Conservation (phyloP, 92 coral and sea anemone genomes). For the Paramuricea clavata region DNA sequence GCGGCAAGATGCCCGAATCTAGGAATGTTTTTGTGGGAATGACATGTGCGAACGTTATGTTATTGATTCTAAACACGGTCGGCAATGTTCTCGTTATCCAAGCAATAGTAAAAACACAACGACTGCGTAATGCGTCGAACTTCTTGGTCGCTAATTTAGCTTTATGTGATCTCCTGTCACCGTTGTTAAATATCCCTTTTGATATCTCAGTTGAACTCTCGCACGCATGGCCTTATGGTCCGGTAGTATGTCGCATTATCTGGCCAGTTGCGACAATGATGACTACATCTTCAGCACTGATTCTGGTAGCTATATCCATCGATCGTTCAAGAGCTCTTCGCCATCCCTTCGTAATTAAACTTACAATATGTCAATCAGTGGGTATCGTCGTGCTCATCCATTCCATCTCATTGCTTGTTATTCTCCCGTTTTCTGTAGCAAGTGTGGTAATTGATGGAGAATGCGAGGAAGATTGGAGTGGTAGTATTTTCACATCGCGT, state of each 20-base stretch:
- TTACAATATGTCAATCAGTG: constrained; percentile 74
- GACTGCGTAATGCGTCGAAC: constrained; percentile 84
- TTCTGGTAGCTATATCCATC: constrained; percentile 87
- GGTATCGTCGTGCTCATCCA: constrained; percentile 64
- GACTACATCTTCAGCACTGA: constrained; percentile 84
- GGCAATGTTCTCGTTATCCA: constrained; percentile 89
- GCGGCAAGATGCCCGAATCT: neutral
- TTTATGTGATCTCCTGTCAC: constrained; percentile 87
- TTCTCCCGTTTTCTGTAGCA: constrained; percentile 78
- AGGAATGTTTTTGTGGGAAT: constrained; percentile 56
- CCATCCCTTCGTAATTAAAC: constrained; percentile 91
- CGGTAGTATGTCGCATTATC: constrained; percentile 79
- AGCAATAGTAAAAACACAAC: constrained; percentile 69
- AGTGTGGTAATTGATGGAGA: constrained; percentile 57
- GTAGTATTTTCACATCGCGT: constrained; percentile 69
- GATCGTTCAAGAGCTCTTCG: constrained; percentile 88
- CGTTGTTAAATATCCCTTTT: constrained; percentile 87
- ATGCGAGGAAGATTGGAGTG: constrained; percentile 86
- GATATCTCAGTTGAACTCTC: constrained; percentile 87
- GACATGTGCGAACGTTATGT: constrained; percentile 72
- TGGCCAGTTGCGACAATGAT: constrained; percentile 88
- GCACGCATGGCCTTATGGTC: constrained; percentile 82
- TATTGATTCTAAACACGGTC: constrained; percentile 81
- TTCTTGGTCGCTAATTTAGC: constrained; percentile 88
- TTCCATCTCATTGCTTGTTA: constrained; percentile 58